phyloP scores from a whole-genome alignment of 2,797 vertebrate species.

The Carapus acus region DNA sequence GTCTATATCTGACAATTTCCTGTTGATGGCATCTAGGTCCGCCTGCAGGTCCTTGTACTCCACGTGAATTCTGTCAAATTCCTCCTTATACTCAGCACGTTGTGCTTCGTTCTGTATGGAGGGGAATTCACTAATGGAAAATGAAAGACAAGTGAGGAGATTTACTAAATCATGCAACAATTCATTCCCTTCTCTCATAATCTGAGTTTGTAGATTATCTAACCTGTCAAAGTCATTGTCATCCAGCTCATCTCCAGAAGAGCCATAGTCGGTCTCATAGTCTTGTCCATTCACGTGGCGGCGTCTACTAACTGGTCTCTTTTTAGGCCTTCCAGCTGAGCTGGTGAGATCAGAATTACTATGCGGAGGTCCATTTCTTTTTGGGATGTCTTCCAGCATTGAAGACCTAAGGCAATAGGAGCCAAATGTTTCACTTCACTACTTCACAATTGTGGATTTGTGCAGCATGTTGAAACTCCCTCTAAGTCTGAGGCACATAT shows the following conservation, averaged over 20 bases:
- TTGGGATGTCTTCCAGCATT: slow-evolving; percentile 24
- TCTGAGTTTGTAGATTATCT: neutral
- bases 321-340: slow-evolving; percentile 59
- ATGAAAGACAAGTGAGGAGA: neutral
- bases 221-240: slow-evolving; percentile 82
- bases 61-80: slow-evolving; percentile 77
- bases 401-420: slow-evolving; percentile 29
- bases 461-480: too few relatives aligned
- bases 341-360: slow-evolving; percentile 64
- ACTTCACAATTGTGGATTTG: too few relatives aligned
- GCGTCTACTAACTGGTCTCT: slow-evolving; percentile 61
- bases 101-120: slow-evolving; percentile 66
- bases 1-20: slow-evolving; percentile 71
- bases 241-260: slow-evolving; percentile 87
- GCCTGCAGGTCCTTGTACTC: slow-evolving; percentile 80
- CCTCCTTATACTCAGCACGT: slow-evolving; percentile 72
- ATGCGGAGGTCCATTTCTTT: slow-evolving; percentile 54
- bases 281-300: slow-evolving; percentile 67
- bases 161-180: neutral
- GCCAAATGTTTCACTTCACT: too few relatives aligned
- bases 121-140: slow-evolving; percentile 71
- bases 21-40: slow-evolving; percentile 76
- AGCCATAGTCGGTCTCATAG: slow-evolving; percentile 81
- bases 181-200: neutral
- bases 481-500: too few relatives aligned